phyloP scores from a whole-genome alignment of 2,113 vertebrate species.

The Arothron firmamentum region DNA sequence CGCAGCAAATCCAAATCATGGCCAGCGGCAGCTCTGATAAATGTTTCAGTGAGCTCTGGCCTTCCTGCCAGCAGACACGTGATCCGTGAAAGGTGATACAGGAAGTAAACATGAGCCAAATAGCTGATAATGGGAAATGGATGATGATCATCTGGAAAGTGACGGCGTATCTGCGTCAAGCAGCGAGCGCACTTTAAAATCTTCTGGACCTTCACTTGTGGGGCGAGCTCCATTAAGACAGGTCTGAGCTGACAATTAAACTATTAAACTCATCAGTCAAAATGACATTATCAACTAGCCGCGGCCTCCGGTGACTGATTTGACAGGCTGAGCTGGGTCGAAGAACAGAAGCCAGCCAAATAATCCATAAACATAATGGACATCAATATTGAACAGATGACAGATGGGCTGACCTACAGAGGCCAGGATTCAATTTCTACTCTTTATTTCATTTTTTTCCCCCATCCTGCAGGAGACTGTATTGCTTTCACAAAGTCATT shows the following conservation, averaged over 20 bases:
- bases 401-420: conserved; percentile 62
- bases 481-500: conserved; percentile 58
- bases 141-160: conserved; percentile 49
- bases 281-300: conserved; percentile 56
- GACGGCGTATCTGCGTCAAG: conserved; percentile 25
- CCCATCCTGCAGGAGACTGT: conserved; percentile 41
- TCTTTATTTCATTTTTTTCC: conserved; percentile 41
- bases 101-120: conserved; percentile 58
- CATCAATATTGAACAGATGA: conserved; percentile 72
- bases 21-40: conserved; percentile 53
- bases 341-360: conserved; percentile 52
- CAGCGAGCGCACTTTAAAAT: conserved; percentile 31
- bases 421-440: conserved; percentile 67
- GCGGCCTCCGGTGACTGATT: conserved; percentile 56
- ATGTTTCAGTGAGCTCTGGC: conserved; percentile 30
- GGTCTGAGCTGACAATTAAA: conserved; percentile 62
- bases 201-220: conserved; percentile 38
- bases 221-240: conserved; percentile 46
- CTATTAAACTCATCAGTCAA: conserved; percentile 62
- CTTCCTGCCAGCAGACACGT: conserved; percentile 60
- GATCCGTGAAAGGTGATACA: conserved; percentile 66
- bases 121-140: conserved; percentile 49
- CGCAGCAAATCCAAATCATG: conserved; percentile 34
- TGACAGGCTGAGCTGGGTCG: conserved; percentile 44
- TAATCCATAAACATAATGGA: conserved; percentile 69